Evolutionary conservation across 2,113 vertebrate species (phyloP).

Genomic region (Microcebus jonahi): DNA sequence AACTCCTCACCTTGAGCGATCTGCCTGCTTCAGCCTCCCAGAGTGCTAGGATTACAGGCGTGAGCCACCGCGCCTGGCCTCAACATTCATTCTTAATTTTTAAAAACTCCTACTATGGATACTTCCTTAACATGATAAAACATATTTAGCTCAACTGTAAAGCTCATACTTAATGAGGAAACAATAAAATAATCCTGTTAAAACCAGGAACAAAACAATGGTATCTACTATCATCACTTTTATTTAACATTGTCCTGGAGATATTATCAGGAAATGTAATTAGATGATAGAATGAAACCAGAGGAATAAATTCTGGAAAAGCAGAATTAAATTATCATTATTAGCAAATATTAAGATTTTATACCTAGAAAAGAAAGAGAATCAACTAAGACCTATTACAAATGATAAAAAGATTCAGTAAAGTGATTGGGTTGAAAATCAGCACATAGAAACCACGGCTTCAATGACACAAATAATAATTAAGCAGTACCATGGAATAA

Average conservation of each 20-base stretch:
- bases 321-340: neutral
- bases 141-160: neutral
- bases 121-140: neutral
- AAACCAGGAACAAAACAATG: neutral
- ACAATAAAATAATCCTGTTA: neutral
- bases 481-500: neutral
- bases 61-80: neutral
- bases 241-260: neutral
- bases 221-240: neutral
- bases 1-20: too few relatives aligned
- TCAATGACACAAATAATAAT: neutral
- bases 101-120: neutral
- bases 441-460: neutral
- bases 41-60: too few relatives aligned
- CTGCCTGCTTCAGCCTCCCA: too few relatives aligned
- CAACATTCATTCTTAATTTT: neutral
- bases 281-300: neutral
- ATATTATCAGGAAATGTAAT: neutral
- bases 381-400: neutral
- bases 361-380: neutral
- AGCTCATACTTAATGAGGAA: neutral
- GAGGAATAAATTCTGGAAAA: neutral
- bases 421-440: neutral
- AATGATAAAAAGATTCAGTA: neutral
- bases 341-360: neutral